These are phyloP conservation scores for Cliona cf. orientalis DNA, from an alignment of 37 sponge, comb jelly and placozoan genomes.

Conservation along the genomic window DNA sequence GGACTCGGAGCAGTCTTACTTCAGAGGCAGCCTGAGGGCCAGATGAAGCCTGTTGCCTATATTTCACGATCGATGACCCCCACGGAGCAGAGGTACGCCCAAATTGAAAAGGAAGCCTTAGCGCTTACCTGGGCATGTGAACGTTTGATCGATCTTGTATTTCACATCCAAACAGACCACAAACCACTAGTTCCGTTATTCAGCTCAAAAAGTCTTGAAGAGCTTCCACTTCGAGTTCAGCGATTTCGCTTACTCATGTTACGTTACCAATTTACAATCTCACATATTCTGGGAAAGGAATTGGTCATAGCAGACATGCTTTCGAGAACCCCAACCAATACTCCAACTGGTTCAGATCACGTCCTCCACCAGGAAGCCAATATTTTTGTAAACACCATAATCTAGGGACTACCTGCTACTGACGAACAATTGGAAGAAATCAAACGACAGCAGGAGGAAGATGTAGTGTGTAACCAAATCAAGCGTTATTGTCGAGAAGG, in stretches of 20 bases:
- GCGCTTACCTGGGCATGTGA: slow-evolving; percentile 52
- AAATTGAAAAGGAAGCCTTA: slow-evolving; percentile 59
- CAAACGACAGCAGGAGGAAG: not conserved
- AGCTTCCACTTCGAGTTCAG: slow-evolving; percentile 52
- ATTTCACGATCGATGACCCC: slow-evolving; percentile 33
- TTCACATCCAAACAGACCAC: slow-evolving; percentile 61
- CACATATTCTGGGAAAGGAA: slow-evolving; percentile 62
- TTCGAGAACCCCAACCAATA: slow-evolving; percentile 30
- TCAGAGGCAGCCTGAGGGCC: slow-evolving; percentile 25
- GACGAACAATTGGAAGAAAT: slow-evolving; percentile 23
- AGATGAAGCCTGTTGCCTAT: slow-evolving; percentile 11
- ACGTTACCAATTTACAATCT: slow-evolving; percentile 48
- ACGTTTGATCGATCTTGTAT: slow-evolving; percentile 25
- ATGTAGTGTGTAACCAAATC: not conserved
- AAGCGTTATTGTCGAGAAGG: not conserved
- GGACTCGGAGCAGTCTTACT: slow-evolving; percentile 37
- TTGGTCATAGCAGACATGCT: slow-evolving; percentile 53
- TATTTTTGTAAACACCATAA: no score
- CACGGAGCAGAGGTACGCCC: slow-evolving; percentile 34
- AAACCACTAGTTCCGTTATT: slow-evolving; percentile 64
- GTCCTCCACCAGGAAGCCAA: slow-evolving; percentile 12
- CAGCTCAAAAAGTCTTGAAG: slow-evolving; percentile 46
- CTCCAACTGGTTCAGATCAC: not conserved
- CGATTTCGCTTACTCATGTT: slow-evolving; percentile 52
- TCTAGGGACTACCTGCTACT: no score